Evolutionary conservation across 2,888 invertebrate species (phyloP).

Genomic region (Cerastoderma edule): DNA sequence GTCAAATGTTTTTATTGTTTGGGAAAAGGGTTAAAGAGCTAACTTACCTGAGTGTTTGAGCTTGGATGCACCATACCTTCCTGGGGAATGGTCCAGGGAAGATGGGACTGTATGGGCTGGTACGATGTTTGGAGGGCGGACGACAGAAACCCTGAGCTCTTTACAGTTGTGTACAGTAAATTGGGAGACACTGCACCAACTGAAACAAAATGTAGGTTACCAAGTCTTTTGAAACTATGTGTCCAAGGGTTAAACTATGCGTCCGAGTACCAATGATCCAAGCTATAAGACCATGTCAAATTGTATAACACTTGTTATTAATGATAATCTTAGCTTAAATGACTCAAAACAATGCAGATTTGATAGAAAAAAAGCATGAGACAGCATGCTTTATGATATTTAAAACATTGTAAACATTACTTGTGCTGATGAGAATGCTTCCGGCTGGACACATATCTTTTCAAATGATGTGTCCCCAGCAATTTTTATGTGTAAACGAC

Average conservation of each 20-base stretch:
- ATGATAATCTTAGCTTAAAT: too few species aligned
- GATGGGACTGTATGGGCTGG: constrained; percentile 42
- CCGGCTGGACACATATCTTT: too few species aligned
- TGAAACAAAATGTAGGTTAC: constrained; percentile 15
- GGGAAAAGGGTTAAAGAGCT: constrained; percentile 79
- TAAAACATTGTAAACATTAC: too few species aligned
- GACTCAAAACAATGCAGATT: too few species aligned
- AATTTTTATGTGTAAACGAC: too few species aligned
- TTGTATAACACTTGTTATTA: too few species aligned
- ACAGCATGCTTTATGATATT: too few species aligned
- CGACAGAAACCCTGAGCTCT: constrained; percentile 49
- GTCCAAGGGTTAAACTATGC: neutral
- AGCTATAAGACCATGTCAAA: neutral
- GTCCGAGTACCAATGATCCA: neutral
- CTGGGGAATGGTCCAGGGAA: constrained; percentile 7
- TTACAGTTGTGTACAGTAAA: constrained; percentile 67
- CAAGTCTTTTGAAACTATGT: neutral
- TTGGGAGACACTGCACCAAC: constrained; percentile 67
- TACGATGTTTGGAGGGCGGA: constrained; percentile 29
- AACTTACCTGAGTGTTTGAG: constrained; percentile 51
- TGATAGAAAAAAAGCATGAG: too few species aligned
- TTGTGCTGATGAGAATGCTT: too few species aligned
- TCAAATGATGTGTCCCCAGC: too few species aligned
- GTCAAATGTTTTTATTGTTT: too few species aligned
- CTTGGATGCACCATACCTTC: constrained; percentile 12